These are phyloP conservation scores for Abramis brama DNA, from an alignment of 2,113 vertebrate genomes.

Conservation along the genomic window DNA sequence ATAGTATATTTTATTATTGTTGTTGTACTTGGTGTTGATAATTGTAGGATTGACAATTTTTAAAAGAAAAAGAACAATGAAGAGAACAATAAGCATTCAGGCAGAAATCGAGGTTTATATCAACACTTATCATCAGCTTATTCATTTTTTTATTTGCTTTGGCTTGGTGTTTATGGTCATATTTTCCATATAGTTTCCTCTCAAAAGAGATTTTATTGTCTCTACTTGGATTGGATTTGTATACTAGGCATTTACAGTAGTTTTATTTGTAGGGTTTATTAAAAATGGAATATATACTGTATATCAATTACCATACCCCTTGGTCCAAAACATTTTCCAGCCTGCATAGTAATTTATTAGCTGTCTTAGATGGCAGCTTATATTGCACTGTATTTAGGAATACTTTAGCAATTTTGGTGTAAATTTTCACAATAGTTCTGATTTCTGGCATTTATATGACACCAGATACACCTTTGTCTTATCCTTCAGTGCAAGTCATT, in stretches of 20 bases:
- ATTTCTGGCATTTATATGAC: not conserved
- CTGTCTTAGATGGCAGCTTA: not conserved
- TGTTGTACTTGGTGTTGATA: too few species aligned
- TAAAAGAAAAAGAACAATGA: too few species aligned
- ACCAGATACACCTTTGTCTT: not conserved
- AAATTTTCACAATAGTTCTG: not conserved
- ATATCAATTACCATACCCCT: not conserved
- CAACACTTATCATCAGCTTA: too few species aligned
- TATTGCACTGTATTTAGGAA: not conserved
- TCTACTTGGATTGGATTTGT: not conserved
- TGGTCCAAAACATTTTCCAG: not conserved
- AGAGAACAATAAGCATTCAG: too few species aligned
- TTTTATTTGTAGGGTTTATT: not conserved
- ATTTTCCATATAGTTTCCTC: not conserved
- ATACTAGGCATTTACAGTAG: not conserved
- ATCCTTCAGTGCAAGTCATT: not conserved
- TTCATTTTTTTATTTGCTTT: not conserved
- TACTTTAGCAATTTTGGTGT: not conserved
- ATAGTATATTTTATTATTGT: too few species aligned
- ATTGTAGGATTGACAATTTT: too few species aligned
- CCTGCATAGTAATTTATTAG: not conserved
- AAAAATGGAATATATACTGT: not conserved
- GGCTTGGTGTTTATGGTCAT: not conserved
- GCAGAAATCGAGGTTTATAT: too few species aligned
- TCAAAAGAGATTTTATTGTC: not conserved